Base-by-base conservation (phyloP, 2,113 vertebrate species). In the Hymenochirus boettgeri region DNA sequence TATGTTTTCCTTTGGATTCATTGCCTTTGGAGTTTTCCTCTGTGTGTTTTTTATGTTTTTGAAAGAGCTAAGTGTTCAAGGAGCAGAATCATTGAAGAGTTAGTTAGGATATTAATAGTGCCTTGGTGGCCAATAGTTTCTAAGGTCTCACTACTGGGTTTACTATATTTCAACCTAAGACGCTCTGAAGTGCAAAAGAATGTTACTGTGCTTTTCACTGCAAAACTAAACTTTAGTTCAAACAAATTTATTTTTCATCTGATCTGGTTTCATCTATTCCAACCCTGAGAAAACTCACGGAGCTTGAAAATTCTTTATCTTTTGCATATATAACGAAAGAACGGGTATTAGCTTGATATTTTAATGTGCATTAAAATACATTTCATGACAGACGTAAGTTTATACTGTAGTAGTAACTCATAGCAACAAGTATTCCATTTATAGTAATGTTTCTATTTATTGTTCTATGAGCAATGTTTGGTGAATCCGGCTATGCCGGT, bases 1-100 rank as follows among this genome's bases (percentile, higher is more conserved):
- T 69, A 60, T 60, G 65, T 60, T 69, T 69, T 69, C 33, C 29
- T 69, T 59, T 58, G 54, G 45, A 69, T 53, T 69, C 65, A 69
- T 69, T 60, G 57, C 65, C 25, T 17, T 42, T 60, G 56, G 57
- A 59, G 56, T 50, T 59, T 69, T 60, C 48, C 55, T 45, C 65
- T 11, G 55, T 18, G 25, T 18, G n/a, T 45, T 29, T 69, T 69
- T 69, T 58, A 58, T 58, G 57, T 52, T 52, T 45, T 52, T 5
- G 33, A 53, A 69, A 60, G 21, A 48, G 46, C 19, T 45, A 53
- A 46, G 57, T 26, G 27, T 48, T 57, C 42, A 35, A 13, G 19
- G 55, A 50, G 37, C 24, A 45, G 18, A 52, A 17, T 29, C 24
- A 52, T 26, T 52, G 23, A 60, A 52, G n/a, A 39, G 31, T 13